A percentile compares a stretch with the other conserved stretches of the same genome.
Conservation (phyloP, 2,888 invertebrate genomes). For the Epsilonema sp. region DNA sequence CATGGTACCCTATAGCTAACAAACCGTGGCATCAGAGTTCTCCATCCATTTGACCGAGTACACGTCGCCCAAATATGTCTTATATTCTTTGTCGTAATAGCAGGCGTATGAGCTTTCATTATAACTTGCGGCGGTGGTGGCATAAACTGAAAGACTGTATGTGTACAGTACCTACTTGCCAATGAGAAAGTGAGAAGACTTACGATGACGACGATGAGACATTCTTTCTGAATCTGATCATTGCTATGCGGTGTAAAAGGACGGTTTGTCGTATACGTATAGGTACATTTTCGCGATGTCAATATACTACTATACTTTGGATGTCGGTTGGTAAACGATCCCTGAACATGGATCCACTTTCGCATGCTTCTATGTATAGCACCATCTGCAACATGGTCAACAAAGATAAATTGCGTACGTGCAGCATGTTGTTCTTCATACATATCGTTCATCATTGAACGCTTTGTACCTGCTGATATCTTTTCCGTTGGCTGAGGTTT, state of each 20-base stretch:
- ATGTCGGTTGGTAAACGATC: slow-evolving; percentile 35
- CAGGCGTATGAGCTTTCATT: slow-evolving; percentile 43
- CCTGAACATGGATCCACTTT: slow-evolving; percentile 44
- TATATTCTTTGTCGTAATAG: slow-evolving; percentile 37
- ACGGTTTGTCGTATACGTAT: no score
- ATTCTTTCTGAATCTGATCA: no score
- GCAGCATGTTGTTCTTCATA: no score
- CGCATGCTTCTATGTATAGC: slow-evolving; percentile 43
- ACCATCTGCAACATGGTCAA: slow-evolving; percentile 34
- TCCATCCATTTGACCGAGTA: slow-evolving; percentile 45
- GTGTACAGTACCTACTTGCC: no score
- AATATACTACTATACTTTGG: slow-evolving; percentile 37
- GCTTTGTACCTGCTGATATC: no score
- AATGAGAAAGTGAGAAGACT: neutral
- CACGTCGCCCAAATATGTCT: slow-evolving; percentile 41
- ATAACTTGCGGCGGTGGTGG: slow-evolving; percentile 41
- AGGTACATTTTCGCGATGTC: no score
- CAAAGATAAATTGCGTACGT: no score
- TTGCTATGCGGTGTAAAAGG: no score
- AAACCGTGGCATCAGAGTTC: slow-evolving; percentile 41
- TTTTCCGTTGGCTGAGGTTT: no score
- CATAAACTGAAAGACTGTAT: slow-evolving; percentile 36
- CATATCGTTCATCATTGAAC: no score
- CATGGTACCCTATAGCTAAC: no score
- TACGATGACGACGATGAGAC: neutral